Base-by-base conservation (phyloP, 2,113 vertebrate genomes). In the Rhinoptilus africanus region DNA sequence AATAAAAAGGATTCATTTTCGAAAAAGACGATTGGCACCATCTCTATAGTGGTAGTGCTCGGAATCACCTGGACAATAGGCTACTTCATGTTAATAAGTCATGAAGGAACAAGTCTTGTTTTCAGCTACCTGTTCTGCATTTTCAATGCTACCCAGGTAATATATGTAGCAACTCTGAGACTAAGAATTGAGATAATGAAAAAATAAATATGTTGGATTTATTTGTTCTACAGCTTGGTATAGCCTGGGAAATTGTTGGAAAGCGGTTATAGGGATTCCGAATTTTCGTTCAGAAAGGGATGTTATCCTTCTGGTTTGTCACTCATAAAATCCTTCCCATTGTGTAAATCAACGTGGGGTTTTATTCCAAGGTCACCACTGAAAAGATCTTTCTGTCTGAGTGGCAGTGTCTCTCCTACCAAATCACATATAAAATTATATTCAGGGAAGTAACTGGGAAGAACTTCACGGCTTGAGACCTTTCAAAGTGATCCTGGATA, bases 61-160 rank as follows among this genome's bases (percentile, higher is more conserved):
- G 56, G 97, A 63, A 66, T 98, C 80, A 98, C 98, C 71, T 98
- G 98, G 98, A 77, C 91, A 20, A 81, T 95, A 21, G 96, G 97
- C 15, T 98, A 98, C 89, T 66, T 98, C 27, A 96, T 98, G 91
- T 84, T 98, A 32, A 20, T 97, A 75, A 68, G 57, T 16, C 41
- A 92, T 13, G 67, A 97, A 32, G 14, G 37, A 32, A 43, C 60
- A 82, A 88, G 13, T 27, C 1, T 68, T 6, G 6, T 90, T 76
- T 97, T 98, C 92, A 98, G 84, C 91, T 97, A 95, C 39, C 9
- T 97, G 18, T 98, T 99, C 94, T 98, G 98, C n/a, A 8, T 98
- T 96, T 97, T 97, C 21, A 98, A 96, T 80, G 83, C 92, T 71
- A 97, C 83, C 19, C 97, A 98, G 94, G 97, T 96, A 96, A 77